Percentiles rank a stretch among this genome's conserved stretches.
Evolutionary conservation across 2,888 invertebrate species (phyloP).

Genomic region (Chirona hameri): DNA sequence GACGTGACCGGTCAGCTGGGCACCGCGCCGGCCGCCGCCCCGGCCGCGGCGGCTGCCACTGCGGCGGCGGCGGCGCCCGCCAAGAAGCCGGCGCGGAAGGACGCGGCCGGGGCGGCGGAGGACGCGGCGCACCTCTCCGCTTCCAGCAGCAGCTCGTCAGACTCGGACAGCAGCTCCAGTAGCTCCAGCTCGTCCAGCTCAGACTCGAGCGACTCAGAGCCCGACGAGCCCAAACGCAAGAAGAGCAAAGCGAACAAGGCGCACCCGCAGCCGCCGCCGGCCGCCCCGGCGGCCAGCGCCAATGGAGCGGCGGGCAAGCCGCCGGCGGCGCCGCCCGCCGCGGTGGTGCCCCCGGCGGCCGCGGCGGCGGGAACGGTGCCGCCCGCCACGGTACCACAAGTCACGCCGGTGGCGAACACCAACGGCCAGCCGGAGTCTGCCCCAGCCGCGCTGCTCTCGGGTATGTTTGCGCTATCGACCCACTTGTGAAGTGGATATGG

Average conservation of each 20-base stretch:
- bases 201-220: slow-evolving; percentile 40
- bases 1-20: slow-evolving; percentile 91
- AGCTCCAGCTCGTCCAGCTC: slow-evolving; percentile 40
- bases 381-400: background rate
- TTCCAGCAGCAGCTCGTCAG: slow-evolving; percentile 56
- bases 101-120: slow-evolving; percentile 49
- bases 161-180: slow-evolving; percentile 39
- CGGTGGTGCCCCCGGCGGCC: background rate
- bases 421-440: background rate
- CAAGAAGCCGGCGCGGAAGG: slow-evolving; percentile 49
- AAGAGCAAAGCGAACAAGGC: background rate
- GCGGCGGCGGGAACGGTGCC: background rate
- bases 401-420: background rate
- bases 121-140: slow-evolving; percentile 62
- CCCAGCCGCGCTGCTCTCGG: background rate
- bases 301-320: background rate
- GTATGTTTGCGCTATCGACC: background rate
- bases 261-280: background rate
- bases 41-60: slow-evolving; percentile 34
- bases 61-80: slow-evolving; percentile 30
- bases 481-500: background rate
- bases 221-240: slow-evolving; percentile 29
- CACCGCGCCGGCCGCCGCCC: slow-evolving; percentile 49
- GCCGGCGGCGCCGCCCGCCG: background rate
- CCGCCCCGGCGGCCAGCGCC: background rate